Base-by-base conservation (phyloP, 2,797 vertebrate genomes). In the Danio jaintianensis region DNA sequence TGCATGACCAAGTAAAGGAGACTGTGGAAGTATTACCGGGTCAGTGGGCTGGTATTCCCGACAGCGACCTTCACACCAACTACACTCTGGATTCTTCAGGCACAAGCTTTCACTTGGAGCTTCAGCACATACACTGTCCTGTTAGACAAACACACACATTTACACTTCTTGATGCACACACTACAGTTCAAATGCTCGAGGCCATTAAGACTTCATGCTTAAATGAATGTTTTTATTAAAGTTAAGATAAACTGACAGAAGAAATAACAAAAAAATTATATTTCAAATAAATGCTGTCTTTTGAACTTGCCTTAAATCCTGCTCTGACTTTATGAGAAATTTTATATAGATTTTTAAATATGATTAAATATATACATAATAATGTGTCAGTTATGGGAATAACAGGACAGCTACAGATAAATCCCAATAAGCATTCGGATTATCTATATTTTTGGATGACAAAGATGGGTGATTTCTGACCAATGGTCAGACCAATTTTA, bases 61-160 rank as follows among this genome's bases (percentile, higher is more conserved):
- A 88, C 96, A 98, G 56, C 95, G 94, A 1, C 93, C 94, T 87
- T 95, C 94, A 87, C 96, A 98, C 96, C 96, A 98, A 82, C 95
- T 95, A 89, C 96, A 98, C 64, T 96, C 96, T 0, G 96, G 96
- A 86, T 98, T 97, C 87, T 95, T 95, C 52, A 95, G 93, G 73
- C 96, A 98, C 83, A 94, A 93, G 22, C 91, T 94, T 90, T 96
- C 95, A 74, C 96, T 96, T 0, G 95, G 90, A 11, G 96, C 96
- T 87, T 97, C 96, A 64, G 95, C 96, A 84, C 96, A 98, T 45
- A 96, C 90, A 18, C 96, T 86, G 59, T 97, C 96, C 94, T 94
- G 85, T 68, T 7, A 47, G 6, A 78, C 40, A 61, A 59, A 50
- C 13, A 53, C 82, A 85, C 43, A 83, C 5, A 76, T 18, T 66